Percentiles rank a stretch among this genome's conserved stretches.
Evolutionary conservation across 2,797 vertebrate genomes (phyloP).

Genomic region (Cichlasoma orientale): DNA sequence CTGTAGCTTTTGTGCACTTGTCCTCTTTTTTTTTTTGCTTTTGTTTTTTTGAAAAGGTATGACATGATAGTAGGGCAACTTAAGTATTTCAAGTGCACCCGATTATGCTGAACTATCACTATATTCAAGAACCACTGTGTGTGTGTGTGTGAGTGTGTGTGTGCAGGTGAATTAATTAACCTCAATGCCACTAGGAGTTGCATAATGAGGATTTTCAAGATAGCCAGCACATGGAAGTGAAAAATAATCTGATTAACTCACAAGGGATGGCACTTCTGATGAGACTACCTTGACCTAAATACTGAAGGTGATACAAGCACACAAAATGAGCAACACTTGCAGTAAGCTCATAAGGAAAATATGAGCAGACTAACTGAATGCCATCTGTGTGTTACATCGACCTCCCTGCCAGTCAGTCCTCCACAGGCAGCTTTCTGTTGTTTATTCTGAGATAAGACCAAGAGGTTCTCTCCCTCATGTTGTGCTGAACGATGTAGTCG

Average conservation of each 20-base stretch:
- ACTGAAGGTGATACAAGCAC: conserved; percentile 44
- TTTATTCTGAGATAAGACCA: neutral
- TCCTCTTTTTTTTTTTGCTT: neutral
- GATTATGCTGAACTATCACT: neutral
- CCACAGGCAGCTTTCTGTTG: neutral
- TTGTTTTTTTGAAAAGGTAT: neutral
- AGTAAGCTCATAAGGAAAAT: neutral
- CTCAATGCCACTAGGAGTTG: neutral
- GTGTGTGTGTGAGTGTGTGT: neutral
- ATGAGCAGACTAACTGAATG: neutral
- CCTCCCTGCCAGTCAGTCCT: neutral
- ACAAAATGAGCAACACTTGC: conserved; percentile 25
- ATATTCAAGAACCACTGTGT: neutral
- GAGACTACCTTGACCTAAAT: conserved; percentile 63
- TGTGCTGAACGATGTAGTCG: neutral
- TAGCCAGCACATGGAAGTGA: neutral
- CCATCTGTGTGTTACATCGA: neutral
- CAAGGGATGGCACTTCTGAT: conserved; percentile 33
- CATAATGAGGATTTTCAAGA: conserved; percentile 31
- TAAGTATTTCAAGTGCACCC: neutral
- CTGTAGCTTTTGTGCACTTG: neutral
- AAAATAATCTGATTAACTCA: conserved; percentile 42
- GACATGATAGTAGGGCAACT: neutral
- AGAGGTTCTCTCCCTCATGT: neutral
- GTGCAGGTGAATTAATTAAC: conserved; percentile 19